phyloP scores from a whole-genome alignment of 2,888 invertebrate genomes.

The Oligia strigilis region DNA sequence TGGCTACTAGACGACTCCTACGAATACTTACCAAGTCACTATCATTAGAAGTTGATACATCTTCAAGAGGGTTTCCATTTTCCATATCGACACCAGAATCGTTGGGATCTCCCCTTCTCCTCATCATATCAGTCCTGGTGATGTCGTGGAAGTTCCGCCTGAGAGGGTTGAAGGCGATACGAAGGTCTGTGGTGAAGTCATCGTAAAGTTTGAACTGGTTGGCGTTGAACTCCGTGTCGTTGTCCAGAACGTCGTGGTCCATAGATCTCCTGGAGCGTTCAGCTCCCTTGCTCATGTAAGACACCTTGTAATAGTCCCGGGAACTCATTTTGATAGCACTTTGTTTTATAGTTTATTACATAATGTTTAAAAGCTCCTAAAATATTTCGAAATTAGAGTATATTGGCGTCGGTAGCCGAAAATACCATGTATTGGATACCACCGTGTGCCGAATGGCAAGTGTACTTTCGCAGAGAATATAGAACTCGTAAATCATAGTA shows the following conservation, averaged over 20 bases:
- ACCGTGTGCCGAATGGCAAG: slow-evolving; percentile 61
- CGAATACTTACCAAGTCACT: slow-evolving; percentile 86
- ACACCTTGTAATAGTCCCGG: slow-evolving; percentile 86
- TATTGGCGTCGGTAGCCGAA: slow-evolving; percentile 71
- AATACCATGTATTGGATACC: slow-evolving; percentile 80
- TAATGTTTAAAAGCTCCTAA: slow-evolving; percentile 63
- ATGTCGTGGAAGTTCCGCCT: slow-evolving; percentile 81
- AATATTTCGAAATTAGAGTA: slow-evolving; percentile 54
- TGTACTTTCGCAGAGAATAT: slow-evolving; percentile 39
- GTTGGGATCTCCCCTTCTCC: slow-evolving; percentile 81
- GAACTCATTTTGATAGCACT: slow-evolving; percentile 81
- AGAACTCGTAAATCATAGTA: slow-evolving; percentile 57
- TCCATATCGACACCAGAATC: slow-evolving; percentile 89
- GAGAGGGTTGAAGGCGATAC: slow-evolving; percentile 83
- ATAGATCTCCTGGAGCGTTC: slow-evolving; percentile 74
- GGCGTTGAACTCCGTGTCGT: slow-evolving; percentile 88
- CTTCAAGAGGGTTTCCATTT: slow-evolving; percentile 86
- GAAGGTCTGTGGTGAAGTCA: slow-evolving; percentile 86
- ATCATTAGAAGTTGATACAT: slow-evolving; percentile 80
- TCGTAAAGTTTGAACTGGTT: slow-evolving; percentile 88
- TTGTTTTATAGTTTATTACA: slow-evolving; percentile 56
- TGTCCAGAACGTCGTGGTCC: slow-evolving; percentile 82
- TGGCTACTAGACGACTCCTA: slow-evolving; percentile 37
- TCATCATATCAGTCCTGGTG: slow-evolving; percentile 68
- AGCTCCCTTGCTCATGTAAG: slow-evolving; percentile 78